Evolutionary conservation across 2,113 vertebrate genomes (phyloP).

Genomic region (Onychorhynchus coronatus): DNA sequence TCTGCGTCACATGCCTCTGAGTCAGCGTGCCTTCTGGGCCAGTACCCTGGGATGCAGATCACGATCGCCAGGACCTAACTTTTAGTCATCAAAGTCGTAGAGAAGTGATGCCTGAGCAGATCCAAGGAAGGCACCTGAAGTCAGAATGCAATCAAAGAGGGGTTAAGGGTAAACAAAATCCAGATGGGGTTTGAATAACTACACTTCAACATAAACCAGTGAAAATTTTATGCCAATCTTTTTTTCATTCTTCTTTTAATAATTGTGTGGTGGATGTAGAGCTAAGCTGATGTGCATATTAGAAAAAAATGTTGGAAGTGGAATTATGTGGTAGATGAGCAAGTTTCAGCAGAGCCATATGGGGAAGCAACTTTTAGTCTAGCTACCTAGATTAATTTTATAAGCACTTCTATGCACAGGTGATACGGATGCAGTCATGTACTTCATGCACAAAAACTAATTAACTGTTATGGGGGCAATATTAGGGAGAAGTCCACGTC

Average conservation of each 20-base stretch:
- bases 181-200: neutral
- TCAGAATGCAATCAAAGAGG: neutral
- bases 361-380: neutral
- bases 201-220: neutral
- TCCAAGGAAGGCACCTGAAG: neutral
- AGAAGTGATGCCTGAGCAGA: neutral
- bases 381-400: neutral
- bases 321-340: neutral
- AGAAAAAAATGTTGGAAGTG: neutral
- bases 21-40: neutral
- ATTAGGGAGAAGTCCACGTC: neutral
- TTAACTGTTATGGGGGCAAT: neutral
- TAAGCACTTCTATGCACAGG: neutral
- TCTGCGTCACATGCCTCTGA: neutral
- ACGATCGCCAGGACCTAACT: neutral
- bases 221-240: neutral
- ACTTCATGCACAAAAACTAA: neutral
- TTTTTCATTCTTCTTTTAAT: neutral
- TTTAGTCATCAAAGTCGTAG: neutral
- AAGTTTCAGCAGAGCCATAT: neutral
- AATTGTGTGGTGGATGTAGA: neutral
- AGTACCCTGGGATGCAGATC: neutral
- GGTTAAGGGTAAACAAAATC: neutral
- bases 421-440: neutral
- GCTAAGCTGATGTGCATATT: accelerated